A percentile compares a stretch with the other conserved stretches of the same genome.
Conservation (phyloP, 35 echinoderm and acorn worm species). For the Heliocidaris erythrogramma region DNA sequence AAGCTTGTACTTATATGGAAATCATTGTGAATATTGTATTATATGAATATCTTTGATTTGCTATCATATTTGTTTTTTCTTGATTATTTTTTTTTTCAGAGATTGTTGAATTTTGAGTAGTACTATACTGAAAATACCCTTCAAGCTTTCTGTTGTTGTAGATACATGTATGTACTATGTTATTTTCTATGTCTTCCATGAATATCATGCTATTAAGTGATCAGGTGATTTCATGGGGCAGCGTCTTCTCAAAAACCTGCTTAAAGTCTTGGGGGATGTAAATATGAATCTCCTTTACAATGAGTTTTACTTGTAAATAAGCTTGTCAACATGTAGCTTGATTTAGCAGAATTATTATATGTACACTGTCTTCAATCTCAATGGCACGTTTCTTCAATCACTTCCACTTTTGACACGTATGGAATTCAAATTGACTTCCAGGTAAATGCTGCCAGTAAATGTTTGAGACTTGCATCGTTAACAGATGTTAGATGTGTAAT, state of each 20-base stretch:
- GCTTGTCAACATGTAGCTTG: neutral
- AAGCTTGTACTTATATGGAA: neutral
- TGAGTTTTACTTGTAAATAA: conserved; percentile 19
- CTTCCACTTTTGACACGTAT: neutral
- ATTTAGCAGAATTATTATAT: neutral
- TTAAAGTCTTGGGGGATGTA: neutral
- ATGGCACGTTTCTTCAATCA: neutral
- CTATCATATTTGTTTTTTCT: neutral
- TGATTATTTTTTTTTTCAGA: neutral
- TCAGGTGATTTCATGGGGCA: conserved; percentile 8
- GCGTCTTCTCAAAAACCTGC: neutral
- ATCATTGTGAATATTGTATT: conserved; percentile 17
- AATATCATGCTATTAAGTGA: neutral
- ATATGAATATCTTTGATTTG: neutral
- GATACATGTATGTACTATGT: neutral
- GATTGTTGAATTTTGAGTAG: neutral
- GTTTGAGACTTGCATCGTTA: neutral
- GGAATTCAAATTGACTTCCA: neutral
- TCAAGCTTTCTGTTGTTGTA: neutral
- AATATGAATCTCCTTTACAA: neutral
- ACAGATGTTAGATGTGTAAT: neutral
- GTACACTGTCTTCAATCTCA: neutral
- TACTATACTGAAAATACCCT: conserved; percentile 18
- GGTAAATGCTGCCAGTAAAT: neutral
- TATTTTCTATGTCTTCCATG: neutral